phyloP scores from a whole-genome alignment of 92 coral and sea anemone genomes.

The Porites lobata region DNA sequence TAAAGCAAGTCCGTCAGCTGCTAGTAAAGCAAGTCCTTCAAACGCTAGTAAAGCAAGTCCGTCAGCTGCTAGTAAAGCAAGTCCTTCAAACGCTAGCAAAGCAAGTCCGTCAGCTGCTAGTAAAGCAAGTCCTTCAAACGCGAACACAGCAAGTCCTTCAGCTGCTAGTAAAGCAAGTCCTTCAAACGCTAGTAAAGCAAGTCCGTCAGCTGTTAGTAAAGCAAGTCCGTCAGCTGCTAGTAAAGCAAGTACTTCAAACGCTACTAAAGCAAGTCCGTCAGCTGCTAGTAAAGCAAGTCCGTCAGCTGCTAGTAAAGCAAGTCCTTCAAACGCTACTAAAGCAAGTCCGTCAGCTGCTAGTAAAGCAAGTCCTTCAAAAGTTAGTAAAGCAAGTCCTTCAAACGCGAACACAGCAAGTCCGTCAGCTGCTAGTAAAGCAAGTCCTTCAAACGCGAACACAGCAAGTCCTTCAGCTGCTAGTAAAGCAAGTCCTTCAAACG shows the following conservation, averaged over 20 bases:
- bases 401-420: neutral
- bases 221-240: neutral
- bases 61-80: neutral
- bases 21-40: neutral
- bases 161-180: neutral
- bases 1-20: neutral
- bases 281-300: slow-evolving; percentile 1
- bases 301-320: neutral
- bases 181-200: neutral
- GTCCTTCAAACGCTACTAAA: neutral
- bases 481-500: neutral
- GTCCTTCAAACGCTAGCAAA: neutral
- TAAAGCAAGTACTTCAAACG: neutral
- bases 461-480: slow-evolving; percentile 10
- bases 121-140: neutral
- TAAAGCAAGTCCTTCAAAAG: slow-evolving; percentile 1
- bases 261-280: too few species aligned
- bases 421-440: neutral
- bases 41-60: neutral
- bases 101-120: neutral
- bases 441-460: neutral
- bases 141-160: slow-evolving; percentile 1
- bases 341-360: slow-evolving; percentile 5
- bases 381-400: too few species aligned
- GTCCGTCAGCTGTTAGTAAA: too few species aligned